phyloP scores from a whole-genome alignment of 2,113 vertebrate species.

The Myxocyprinus asiaticus region DNA sequence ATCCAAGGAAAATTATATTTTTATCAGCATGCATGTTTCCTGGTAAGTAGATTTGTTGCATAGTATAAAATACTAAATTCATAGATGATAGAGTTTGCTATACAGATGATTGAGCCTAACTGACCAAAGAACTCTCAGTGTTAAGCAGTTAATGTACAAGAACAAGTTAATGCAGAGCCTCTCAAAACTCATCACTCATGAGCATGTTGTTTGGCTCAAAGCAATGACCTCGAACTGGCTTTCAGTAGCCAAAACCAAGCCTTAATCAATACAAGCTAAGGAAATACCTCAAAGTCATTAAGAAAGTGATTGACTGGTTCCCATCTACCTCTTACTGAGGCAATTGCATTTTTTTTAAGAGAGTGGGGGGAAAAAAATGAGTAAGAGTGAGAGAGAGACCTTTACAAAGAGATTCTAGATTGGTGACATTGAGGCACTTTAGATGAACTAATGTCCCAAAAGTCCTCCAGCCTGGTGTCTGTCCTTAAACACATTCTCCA shows the following conservation, averaged over 20 bases:
- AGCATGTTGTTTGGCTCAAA: slow-evolving; percentile 6
- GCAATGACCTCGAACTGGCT: slow-evolving; percentile 37
- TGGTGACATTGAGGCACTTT: neutral
- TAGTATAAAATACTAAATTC: neutral
- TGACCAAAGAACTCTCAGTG: neutral
- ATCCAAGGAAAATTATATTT: neutral
- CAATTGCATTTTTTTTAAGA: no score
- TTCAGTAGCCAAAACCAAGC: slow-evolving; percentile 20
- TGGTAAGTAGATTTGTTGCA: no score
- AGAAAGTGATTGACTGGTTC: slow-evolving; percentile 7
- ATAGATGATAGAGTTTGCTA: neutral
- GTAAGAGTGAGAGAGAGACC: no score
- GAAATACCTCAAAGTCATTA: slow-evolving; percentile 37
- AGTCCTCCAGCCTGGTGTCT: neutral
- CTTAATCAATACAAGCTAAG: slow-evolving; percentile 44
- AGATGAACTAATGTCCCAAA: neutral
- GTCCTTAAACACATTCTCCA: slow-evolving; percentile 4
- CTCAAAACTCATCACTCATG: slow-evolving; percentile 6
- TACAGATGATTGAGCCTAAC: neutral
- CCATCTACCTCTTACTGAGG: no score
- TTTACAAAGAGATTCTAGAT: no score
- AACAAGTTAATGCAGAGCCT: neutral
- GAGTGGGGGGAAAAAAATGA: no score
- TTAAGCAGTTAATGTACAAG: neutral
- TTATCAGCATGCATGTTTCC: neutral